A percentile compares a stretch with the other conserved stretches of the same genome.
These are phyloP conservation scores for Hyperopisus bebe DNA, from an alignment of 2,113 vertebrate species.

Conservation along the genomic window DNA sequence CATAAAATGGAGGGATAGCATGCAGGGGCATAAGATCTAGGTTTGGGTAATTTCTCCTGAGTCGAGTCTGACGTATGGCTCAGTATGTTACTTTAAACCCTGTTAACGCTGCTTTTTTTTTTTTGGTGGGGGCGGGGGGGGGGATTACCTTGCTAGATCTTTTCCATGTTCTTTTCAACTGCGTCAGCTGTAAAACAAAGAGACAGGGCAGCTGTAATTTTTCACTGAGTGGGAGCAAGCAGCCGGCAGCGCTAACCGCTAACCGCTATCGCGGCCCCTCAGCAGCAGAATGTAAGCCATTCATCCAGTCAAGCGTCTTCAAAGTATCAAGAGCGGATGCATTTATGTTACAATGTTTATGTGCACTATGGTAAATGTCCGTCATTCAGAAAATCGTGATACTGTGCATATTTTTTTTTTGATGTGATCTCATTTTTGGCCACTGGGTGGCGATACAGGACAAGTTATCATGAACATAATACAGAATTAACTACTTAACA, in stretches of 20 bases:
- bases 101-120: background rate
- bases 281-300: background rate
- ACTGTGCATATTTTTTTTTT: background rate
- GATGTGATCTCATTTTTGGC: background rate
- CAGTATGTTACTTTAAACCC: background rate
- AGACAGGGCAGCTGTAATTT: constrained; percentile 64
- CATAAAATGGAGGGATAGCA: background rate
- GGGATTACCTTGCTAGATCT: constrained; percentile 86
- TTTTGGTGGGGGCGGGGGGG: too few species aligned
- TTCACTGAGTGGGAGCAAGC: constrained; percentile 24
- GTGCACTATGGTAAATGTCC: background rate
- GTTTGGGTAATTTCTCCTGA: background rate
- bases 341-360: background rate
- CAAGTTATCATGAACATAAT: background rate
- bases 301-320: background rate
- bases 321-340: background rate
- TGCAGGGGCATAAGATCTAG: background rate
- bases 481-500: background rate
- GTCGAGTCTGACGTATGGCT: background rate
- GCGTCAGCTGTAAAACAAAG: constrained; percentile 77
- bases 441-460: background rate
- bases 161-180: constrained; percentile 93
- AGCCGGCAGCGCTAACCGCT: background rate
- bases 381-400: background rate
- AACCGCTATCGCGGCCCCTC: background rate